phyloP scores from a whole-genome alignment of 2,113 vertebrate species.

The Orthonyx spaldingii region DNA sequence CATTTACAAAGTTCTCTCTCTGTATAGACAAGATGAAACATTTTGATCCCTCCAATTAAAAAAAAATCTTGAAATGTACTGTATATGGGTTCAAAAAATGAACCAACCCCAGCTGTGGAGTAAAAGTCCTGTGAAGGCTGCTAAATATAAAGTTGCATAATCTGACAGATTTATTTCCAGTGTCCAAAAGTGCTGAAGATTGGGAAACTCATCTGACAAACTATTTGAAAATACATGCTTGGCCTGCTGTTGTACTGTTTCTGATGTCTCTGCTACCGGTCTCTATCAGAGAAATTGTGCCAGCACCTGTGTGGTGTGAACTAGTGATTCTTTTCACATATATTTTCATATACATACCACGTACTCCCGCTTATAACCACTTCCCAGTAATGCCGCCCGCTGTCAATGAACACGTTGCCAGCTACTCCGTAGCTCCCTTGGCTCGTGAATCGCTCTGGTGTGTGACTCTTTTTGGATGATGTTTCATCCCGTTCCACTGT shows the following conservation, averaged over 20 bases:
- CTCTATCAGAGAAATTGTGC: neutral
- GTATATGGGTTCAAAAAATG: neutral
- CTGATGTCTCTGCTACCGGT: neutral
- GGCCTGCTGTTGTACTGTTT: neutral
- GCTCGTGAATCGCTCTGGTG: constrained; percentile 91
- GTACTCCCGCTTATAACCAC: constrained; percentile 95
- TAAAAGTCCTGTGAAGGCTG: neutral
- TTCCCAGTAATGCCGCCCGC: constrained; percentile 97
- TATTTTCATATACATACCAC: constrained; percentile 75
- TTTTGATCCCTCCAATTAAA: neutral
- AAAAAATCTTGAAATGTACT: neutral
- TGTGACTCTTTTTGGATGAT: constrained; percentile 94
- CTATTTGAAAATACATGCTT: neutral
- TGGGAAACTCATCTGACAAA: neutral
- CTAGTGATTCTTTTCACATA: neutral
- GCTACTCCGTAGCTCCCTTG: constrained; percentile 92
- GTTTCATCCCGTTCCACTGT: constrained; percentile 96
- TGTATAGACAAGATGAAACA: neutral
- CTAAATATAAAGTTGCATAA: neutral
- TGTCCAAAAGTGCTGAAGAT: neutral
- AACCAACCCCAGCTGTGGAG: neutral
- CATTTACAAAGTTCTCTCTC: neutral
- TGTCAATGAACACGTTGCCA: constrained; percentile 96
- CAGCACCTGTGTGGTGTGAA: neutral
- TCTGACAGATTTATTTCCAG: neutral